A percentile compares a stretch with the other conserved stretches of the same genome.
Evolutionary conservation across 1,140 invertebrate species (phyloP).

Genomic region (Tetramorium alpestre): DNA sequence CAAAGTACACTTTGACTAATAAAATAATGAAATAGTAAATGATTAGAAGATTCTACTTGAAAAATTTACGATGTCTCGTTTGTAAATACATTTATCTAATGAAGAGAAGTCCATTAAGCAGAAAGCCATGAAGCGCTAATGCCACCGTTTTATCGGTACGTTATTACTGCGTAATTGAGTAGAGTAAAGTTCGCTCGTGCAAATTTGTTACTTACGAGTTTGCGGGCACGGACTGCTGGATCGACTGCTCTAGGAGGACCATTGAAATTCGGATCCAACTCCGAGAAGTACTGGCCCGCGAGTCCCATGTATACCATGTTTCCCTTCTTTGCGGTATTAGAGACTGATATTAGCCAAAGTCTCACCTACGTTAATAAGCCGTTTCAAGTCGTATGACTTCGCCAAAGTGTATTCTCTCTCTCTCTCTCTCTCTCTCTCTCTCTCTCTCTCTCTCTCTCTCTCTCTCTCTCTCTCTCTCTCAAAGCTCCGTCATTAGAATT

Average conservation of each 20-base stretch:
- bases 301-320: slow-evolving; percentile 75
- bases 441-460: background rate
- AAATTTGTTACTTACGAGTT: slow-evolving; percentile 74
- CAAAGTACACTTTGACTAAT: background rate
- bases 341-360: slow-evolving; percentile 8
- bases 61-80: background rate
- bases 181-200: background rate
- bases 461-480: background rate
- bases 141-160: background rate
- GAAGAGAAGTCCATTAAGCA: background rate
- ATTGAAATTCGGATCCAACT: slow-evolving; percentile 74
- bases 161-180: background rate
- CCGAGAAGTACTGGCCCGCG: slow-evolving; percentile 74
- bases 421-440: slow-evolving; percentile 1
- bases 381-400: background rate
- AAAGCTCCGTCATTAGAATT: background rate
- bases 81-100: background rate
- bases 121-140: background rate
- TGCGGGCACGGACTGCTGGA: slow-evolving; percentile 73
- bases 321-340: slow-evolving; percentile 23
- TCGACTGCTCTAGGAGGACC: slow-evolving; percentile 70
- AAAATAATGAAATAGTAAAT: background rate
- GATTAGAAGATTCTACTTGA: background rate
- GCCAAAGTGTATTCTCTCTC: background rate
- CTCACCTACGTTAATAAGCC: slow-evolving; percentile 10